These are phyloP conservation scores for Poeciliopsis turrubarensis DNA, from an alignment of 2,113 vertebrate species.

Conservation along the genomic window DNA sequence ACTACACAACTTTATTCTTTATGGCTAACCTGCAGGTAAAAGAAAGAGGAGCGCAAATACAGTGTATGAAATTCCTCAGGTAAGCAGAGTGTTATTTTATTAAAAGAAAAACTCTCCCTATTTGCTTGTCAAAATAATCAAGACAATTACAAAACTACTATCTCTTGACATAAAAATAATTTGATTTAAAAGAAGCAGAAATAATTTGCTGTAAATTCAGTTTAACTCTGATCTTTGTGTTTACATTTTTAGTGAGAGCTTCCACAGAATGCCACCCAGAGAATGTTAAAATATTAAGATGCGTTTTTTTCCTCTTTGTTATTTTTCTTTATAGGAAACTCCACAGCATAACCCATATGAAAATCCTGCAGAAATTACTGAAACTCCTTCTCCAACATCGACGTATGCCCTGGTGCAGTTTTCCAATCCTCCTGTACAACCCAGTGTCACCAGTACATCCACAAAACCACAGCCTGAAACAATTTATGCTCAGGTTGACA, in stretches of 20 bases:
- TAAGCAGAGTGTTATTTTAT: not conserved
- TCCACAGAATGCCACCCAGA: not conserved
- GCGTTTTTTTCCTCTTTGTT: not conserved
- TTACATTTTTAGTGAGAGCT: not conserved
- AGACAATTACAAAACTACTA: not conserved
- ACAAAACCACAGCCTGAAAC: not conserved
- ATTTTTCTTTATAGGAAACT: not conserved
- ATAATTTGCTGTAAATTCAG: not conserved
- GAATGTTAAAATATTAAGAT: not conserved
- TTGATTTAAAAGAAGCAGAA: not conserved
- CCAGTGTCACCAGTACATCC: not conserved
- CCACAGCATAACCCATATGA: fast-evolving
- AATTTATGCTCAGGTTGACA: constrained; percentile 15
- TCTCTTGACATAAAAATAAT: fast-evolving
- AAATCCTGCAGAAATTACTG: not conserved
- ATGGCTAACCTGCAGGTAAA: constrained; percentile 21
- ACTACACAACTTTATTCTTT: not conserved
- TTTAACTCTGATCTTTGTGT: not conserved
- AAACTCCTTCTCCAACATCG: not conserved
- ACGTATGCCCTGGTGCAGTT: constrained; percentile 15
- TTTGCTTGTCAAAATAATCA: not conserved
- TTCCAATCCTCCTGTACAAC: not conserved
- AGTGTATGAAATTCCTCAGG: not conserved
- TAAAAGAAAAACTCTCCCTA: not conserved
- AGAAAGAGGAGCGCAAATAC: fast-evolving